These are phyloP conservation scores for Sylvicola cinctus DNA, from an alignment of 2,888 invertebrate genomes.

Conservation along the genomic window DNA sequence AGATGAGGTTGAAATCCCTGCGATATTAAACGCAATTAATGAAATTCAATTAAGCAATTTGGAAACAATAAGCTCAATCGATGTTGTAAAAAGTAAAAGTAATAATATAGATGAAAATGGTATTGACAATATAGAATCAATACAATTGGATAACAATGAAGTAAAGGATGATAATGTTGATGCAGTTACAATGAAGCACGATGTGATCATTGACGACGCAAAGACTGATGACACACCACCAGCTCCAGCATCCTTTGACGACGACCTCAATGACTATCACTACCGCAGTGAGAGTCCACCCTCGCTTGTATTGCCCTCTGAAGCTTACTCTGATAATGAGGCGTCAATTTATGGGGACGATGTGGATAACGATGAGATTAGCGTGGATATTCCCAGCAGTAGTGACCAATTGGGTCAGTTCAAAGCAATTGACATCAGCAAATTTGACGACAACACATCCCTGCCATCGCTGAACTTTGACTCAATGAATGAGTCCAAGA, in stretches of 20 bases:
- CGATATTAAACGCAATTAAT: too few relatives aligned
- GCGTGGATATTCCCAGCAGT: neutral
- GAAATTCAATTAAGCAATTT: too few relatives aligned
- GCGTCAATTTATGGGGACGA: neutral
- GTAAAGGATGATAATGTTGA: too few relatives aligned
- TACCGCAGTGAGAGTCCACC: slow-evolving; percentile 6
- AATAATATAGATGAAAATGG: too few relatives aligned
- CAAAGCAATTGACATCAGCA: too few relatives aligned
- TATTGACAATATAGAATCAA: too few relatives aligned
- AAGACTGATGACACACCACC: slow-evolving; percentile 1
- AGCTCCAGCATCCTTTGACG: slow-evolving; percentile 2
- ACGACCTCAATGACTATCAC: neutral
- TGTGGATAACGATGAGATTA: slow-evolving; percentile 3
- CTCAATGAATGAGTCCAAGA: slow-evolving; percentile 9
- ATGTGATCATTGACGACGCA: slow-evolving; percentile 1
- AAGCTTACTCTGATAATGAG: slow-evolving; percentile 6
- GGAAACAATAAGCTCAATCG: too few relatives aligned
- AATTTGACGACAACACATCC: slow-evolving; percentile 11
- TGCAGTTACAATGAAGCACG: too few relatives aligned
- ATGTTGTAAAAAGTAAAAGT: too few relatives aligned
- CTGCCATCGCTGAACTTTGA: slow-evolving; percentile 20
- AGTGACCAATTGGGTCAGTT: too few relatives aligned
- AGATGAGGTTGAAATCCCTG: too few relatives aligned
- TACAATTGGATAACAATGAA: too few relatives aligned
- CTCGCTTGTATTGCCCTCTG: slow-evolving; percentile 8